Conservation (phyloP, 23 tunicate genomes). For the Diplosoma virens region DNA sequence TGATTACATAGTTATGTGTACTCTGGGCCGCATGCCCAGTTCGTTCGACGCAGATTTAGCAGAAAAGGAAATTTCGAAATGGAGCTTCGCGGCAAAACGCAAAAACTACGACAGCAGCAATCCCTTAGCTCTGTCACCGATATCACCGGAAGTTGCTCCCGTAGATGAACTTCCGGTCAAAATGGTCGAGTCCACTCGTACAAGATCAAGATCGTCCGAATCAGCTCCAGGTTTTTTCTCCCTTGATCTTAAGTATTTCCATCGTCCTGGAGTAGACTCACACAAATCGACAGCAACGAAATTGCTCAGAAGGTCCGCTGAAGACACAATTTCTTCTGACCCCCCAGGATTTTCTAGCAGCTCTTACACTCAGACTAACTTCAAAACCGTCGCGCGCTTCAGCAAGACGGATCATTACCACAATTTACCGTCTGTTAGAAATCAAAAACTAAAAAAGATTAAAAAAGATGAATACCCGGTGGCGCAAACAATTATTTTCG, state of each 20-base stretch:
- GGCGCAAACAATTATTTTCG: conserved; percentile 7
- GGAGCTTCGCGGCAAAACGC: conserved; percentile 26
- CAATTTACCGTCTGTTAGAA: not conserved
- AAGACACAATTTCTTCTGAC: not conserved
- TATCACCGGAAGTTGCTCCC: not conserved
- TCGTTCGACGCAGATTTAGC: conserved; percentile 12
- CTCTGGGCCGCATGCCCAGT: conserved; percentile 44
- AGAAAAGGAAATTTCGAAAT: conserved; percentile 8
- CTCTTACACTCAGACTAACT: conserved; percentile 4
- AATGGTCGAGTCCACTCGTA: too few species aligned
- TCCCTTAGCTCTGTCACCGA: too few species aligned
- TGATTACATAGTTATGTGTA: conserved; percentile 33
- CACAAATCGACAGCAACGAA: not conserved
- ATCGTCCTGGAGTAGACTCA: not conserved
- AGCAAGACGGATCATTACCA: conserved; percentile 7
- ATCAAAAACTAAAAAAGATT: not conserved
- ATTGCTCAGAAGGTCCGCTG: not conserved
- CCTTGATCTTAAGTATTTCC: not conserved
- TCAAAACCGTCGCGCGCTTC: not conserved
- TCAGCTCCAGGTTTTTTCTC: too few species aligned
- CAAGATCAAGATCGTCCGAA: not conserved
- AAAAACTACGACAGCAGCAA: not conserved
- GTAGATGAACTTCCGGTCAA: not conserved
- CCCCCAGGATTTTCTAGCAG: too few species aligned
- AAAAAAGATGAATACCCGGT: conserved; percentile 4